A percentile compares a stretch with the other conserved stretches of the same genome.
Conservation (phyloP, 2,888 invertebrate species). For the Harpalus rufipes region DNA sequence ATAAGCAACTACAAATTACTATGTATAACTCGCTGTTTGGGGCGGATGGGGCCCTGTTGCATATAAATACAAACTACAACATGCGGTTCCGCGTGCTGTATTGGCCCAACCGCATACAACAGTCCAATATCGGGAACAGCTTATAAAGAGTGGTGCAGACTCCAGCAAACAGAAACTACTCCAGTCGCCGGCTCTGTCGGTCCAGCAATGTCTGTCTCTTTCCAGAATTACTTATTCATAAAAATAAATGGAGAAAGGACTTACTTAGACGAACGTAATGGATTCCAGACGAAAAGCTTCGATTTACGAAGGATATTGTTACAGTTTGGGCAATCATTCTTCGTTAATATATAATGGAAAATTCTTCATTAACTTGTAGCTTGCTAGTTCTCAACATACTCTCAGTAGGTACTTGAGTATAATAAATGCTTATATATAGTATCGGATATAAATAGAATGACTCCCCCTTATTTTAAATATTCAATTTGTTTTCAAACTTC, state of each 20-base stretch:
- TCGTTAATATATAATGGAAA: not conserved
- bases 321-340: not conserved
- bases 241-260: constrained; percentile 33
- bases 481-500: too few species aligned
- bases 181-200: not conserved
- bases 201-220: not conserved
- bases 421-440: too few species aligned
- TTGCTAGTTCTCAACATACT: not conserved
- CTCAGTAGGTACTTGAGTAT: too few species aligned
- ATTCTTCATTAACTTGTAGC: too few species aligned
- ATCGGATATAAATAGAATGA: too few species aligned
- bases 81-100: constrained; percentile 36
- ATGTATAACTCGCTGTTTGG: constrained; percentile 6
- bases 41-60: constrained; percentile 37
- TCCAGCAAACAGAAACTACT: constrained; percentile 14
- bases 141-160: constrained; percentile 38
- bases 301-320: not conserved
- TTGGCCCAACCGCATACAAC: constrained; percentile 32
- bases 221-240: constrained; percentile 29
- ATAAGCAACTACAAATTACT: constrained; percentile 19
- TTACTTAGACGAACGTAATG: constrained; percentile 26
- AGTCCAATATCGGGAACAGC: constrained; percentile 50
- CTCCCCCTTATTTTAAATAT: too few species aligned
- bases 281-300: constrained; percentile 7
- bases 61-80: constrained; percentile 50